Conservation (phyloP, 2,113 vertebrate species). For the Poeciliopsis prolifica region DNA sequence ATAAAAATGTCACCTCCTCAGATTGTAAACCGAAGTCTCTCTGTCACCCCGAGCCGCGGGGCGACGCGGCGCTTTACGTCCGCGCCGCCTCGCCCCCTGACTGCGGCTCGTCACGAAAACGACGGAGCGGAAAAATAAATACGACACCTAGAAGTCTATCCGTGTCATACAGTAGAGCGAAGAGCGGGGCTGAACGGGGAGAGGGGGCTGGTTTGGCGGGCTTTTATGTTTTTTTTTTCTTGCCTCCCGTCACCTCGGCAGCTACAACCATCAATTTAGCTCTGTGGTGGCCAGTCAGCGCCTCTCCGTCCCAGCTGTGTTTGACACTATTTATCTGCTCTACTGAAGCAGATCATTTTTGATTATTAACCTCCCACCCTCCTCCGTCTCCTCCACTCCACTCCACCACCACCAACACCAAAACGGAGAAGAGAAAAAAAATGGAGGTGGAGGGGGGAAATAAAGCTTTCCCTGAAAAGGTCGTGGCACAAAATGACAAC, state of each 20-base stretch:
- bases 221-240: conserved; percentile 19
- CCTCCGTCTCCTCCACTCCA: not conserved
- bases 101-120: conserved; percentile 66
- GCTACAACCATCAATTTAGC: conserved; percentile 76
- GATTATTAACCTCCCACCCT: conserved; percentile 76
- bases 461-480: conserved; percentile 60
- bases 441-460: not conserved
- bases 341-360: conserved; percentile 80
- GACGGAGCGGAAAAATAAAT: conserved; percentile 53
- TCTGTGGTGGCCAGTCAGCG: conserved; percentile 70
- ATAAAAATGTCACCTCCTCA: conserved; percentile 57
- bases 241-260: conserved; percentile 62
- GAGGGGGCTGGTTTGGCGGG: no score
- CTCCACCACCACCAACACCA: not conserved
- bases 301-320: conserved; percentile 70
- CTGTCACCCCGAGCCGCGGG: conserved; percentile 12
- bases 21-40: conserved; percentile 50
- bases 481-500: conserved; percentile 78
- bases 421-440: conserved; percentile 14
- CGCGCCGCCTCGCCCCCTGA: conserved; percentile 54
- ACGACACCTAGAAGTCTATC: conserved; percentile 80
- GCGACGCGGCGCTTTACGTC: conserved; percentile 60
- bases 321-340: conserved; percentile 76
- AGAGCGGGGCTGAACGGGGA: conserved; percentile 24
- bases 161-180: conserved; percentile 79